A percentile compares a stretch with the other conserved stretches of the same genome.
phyloP scores from a whole-genome alignment of 2,113 vertebrate species.

The Clarias gariepinus region DNA sequence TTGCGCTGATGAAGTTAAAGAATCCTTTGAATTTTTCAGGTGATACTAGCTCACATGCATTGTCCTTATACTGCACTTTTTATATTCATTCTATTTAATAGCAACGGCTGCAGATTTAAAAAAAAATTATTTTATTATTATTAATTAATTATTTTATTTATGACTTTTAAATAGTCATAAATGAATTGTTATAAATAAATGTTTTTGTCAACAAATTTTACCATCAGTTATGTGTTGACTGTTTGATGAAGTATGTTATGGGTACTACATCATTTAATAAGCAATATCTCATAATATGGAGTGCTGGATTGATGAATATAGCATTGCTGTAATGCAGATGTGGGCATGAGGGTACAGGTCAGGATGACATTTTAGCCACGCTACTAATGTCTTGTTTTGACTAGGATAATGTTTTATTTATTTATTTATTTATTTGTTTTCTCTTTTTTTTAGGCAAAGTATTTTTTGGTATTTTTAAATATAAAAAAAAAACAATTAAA shows the following conservation, averaged over 20 bases:
- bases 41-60: constrained; percentile 43
- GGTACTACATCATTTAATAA: background rate
- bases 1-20: constrained; percentile 83
- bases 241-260: background rate
- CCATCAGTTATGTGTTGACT: background rate
- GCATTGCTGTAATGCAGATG: background rate
- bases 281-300: too few species aligned
- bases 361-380: too few species aligned
- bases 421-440: too few species aligned
- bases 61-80: background rate
- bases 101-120: background rate
- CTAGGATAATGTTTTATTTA: too few species aligned
- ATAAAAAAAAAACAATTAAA: background rate
- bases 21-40: constrained; percentile 82
- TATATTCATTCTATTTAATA: background rate
- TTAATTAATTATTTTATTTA: too few species aligned
- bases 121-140: too few species aligned
- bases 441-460: background rate
- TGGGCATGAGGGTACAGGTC: background rate
- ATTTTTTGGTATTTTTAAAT: background rate
- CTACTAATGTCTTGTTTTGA: too few species aligned
- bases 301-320: background rate
- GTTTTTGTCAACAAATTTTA: background rate
- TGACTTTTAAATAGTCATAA: background rate
- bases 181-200: background rate